A percentile compares a stretch with the other conserved stretches of the same genome.
phyloP scores from a whole-genome alignment of 2,797 vertebrate genomes.

The Dermochelys coriacea region DNA sequence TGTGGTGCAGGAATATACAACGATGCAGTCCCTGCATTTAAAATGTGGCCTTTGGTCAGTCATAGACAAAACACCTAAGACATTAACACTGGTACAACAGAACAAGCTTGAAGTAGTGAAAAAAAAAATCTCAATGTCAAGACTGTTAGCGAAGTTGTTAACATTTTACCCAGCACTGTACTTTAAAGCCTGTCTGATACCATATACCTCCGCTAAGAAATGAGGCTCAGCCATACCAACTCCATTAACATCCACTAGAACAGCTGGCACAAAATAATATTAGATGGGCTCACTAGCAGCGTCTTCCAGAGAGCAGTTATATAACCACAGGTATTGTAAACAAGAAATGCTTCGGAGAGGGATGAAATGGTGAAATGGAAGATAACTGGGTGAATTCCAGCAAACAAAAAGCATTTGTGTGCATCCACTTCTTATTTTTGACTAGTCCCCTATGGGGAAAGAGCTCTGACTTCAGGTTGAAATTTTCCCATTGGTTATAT shows the following conservation, averaged over 20 bases:
- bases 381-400: conserved; percentile 12
- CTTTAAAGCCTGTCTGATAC: neutral
- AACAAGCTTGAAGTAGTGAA: conserved; percentile 56
- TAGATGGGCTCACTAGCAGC: conserved; percentile 23
- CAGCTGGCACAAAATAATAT: conserved; percentile 43
- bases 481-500: neutral
- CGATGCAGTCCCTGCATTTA: conserved; percentile 59
- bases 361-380: conserved; percentile 45
- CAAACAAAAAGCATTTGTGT: neutral
- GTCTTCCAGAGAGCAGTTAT: conserved; percentile 50
- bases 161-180: conserved; percentile 26
- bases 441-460: neutral
- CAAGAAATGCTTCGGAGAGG: neutral
- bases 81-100: conserved; percentile 56
- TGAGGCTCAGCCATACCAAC: neutral
- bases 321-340: conserved; percentile 34
- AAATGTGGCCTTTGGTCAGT: conserved; percentile 62
- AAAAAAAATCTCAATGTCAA: conserved; percentile 25
- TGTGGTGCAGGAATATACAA: neutral
- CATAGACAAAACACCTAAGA: conserved; percentile 53
- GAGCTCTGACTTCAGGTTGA: neutral
- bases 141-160: conserved; percentile 50
- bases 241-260: conserved; percentile 28
- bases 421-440: conserved; percentile 25
- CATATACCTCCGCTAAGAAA: conserved; percentile 30